Evolutionary conservation across 2,888 invertebrate species (phyloP).

Genomic region (Tetragonisca angustula): DNA sequence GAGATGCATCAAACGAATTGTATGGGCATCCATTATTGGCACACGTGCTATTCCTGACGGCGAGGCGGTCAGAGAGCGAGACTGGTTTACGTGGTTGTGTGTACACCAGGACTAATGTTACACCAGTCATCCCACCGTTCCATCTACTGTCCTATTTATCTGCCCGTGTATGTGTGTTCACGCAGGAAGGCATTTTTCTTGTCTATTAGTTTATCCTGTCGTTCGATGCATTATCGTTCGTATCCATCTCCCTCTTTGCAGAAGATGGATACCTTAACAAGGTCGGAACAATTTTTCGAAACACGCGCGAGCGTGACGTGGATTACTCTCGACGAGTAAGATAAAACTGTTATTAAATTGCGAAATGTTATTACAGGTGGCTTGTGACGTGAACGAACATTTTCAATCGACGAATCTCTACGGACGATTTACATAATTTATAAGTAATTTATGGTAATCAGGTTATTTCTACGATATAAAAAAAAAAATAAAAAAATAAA

Average conservation of each 20-base stretch:
- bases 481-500: too few species aligned
- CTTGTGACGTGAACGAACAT: too few species aligned
- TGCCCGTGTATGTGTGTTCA: background rate
- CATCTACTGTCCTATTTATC: conserved; percentile 60
- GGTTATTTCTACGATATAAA: too few species aligned
- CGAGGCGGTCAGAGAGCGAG: conserved; percentile 58
- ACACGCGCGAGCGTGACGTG: too few species aligned
- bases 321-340: too few species aligned
- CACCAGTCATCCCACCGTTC: conserved; percentile 58
- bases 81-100: conserved; percentile 52
- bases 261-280: too few species aligned
- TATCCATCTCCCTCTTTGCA: background rate
- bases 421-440: too few species aligned
- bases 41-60: conserved; percentile 46
- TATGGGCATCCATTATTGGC: conserved; percentile 57
- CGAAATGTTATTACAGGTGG: too few species aligned
- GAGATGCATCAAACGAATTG: conserved; percentile 28
- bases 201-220: background rate
- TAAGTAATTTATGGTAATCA: too few species aligned
- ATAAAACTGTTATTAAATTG: too few species aligned
- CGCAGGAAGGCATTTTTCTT: background rate
- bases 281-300: too few species aligned
- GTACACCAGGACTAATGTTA: conserved; percentile 57
- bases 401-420: too few species aligned
- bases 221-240: background rate